Conservation (phyloP, 2,113 vertebrate genomes). For the Pseudorasbora parva region DNA sequence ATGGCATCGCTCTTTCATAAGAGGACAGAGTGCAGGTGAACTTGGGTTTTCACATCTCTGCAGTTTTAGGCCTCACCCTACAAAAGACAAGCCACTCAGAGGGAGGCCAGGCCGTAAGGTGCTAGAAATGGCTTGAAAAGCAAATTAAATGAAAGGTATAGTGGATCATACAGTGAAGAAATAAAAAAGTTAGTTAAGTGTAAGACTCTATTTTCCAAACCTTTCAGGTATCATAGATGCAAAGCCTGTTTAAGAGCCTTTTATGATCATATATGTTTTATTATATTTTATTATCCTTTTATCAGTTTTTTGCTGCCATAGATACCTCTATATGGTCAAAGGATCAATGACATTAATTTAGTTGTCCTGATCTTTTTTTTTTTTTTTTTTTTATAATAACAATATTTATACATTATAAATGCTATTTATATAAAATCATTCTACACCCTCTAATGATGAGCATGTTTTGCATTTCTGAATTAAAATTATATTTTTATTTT, state of each 20-base stretch:
- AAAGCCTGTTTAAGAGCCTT: neutral
- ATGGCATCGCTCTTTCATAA: conserved; percentile 35
- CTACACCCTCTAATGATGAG: neutral
- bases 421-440: neutral
- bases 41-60: neutral
- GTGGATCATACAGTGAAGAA: neutral
- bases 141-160: neutral
- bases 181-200: neutral
- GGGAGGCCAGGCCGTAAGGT: neutral
- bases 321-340: neutral
- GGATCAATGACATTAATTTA: neutral
- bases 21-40: neutral
- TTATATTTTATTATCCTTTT: no score
- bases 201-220: neutral
- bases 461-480: neutral
- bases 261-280: no score
- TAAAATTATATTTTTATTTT: no score
- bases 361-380: neutral
- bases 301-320: neutral
- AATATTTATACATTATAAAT: neutral
- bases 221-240: neutral
- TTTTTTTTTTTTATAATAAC: neutral
- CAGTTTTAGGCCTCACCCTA: conserved; percentile 5
- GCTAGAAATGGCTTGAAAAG: conserved; percentile 2
- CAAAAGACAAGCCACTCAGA: neutral